Percentiles rank a stretch among this genome's conserved stretches.
phyloP scores from a whole-genome alignment of 2,888 invertebrate species.

The Parnassius smintheus region DNA sequence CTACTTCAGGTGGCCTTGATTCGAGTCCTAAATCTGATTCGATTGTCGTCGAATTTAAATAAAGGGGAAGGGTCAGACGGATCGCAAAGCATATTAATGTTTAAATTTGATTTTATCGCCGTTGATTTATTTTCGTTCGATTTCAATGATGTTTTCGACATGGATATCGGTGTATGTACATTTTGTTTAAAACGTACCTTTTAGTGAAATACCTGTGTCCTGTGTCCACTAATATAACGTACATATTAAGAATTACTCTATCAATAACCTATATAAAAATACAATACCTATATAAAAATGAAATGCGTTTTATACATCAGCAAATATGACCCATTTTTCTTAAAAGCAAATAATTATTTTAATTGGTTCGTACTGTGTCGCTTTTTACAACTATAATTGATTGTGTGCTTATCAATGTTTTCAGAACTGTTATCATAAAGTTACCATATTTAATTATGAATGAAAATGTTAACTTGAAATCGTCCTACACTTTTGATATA shows the following conservation, averaged over 20 bases:
- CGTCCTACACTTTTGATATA: slow-evolving; percentile 26
- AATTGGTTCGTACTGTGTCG: not conserved
- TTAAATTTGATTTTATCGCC: slow-evolving; percentile 62
- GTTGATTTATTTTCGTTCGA: slow-evolving; percentile 55
- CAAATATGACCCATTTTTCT: not conserved
- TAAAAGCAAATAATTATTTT: not conserved
- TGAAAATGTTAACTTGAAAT: slow-evolving; percentile 26
- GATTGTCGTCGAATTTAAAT: slow-evolving; percentile 61
- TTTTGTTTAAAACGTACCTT: slow-evolving; percentile 2
- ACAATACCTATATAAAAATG: not conserved
- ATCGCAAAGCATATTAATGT: slow-evolving; percentile 55
- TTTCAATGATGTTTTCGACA: slow-evolving; percentile 42
- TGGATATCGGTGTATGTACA: not conserved
- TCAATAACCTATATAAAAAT: not conserved
- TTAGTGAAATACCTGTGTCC: not conserved
- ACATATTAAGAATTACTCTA: not conserved
- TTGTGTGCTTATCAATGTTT: slow-evolving; percentile 4
- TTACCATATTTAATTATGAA: slow-evolving; percentile 26
- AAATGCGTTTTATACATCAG: not conserved
- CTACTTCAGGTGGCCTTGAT: slow-evolving; percentile 74
- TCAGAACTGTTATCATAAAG: slow-evolving; percentile 8
- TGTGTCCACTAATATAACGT: not conserved
- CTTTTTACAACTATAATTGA: not conserved
- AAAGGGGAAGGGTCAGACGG: slow-evolving; percentile 60
- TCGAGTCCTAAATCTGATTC: slow-evolving; percentile 66